Conservation (phyloP, 1,140 invertebrate genomes). For the Drosophila serrata region DNA sequence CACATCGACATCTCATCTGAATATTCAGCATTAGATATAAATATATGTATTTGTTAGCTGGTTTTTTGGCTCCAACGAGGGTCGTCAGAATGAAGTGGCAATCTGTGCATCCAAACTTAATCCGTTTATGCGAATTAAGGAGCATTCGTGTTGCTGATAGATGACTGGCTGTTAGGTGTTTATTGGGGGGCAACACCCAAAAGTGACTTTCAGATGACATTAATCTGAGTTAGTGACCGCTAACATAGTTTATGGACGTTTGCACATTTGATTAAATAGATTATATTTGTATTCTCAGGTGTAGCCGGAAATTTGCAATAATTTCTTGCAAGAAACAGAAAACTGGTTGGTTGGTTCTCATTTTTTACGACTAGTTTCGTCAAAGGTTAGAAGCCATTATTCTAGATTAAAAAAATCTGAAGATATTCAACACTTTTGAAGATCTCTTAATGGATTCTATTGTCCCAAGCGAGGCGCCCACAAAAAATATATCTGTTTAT, state of each 20-base stretch:
- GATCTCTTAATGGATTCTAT: constrained; percentile 9
- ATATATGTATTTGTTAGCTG: constrained; percentile 5
- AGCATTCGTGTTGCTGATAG: not conserved
- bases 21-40: constrained; percentile 39
- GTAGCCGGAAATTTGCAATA: constrained; percentile 58
- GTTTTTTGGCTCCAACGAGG: constrained; percentile 34
- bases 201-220: constrained; percentile 35
- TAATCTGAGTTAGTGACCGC: constrained; percentile 27
- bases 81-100: constrained; percentile 42
- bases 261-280: constrained; percentile 26
- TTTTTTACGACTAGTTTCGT: constrained; percentile 33
- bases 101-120: constrained; percentile 28
- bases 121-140: constrained; percentile 37
- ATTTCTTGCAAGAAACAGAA: constrained; percentile 27
- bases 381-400: constrained; percentile 50
- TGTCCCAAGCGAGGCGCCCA: constrained; percentile 19
- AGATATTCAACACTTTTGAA: constrained; percentile 9
- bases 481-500: not conserved
- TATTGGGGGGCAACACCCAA: constrained; percentile 8
- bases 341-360: constrained; percentile 40
- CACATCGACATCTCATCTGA: constrained; percentile 32
- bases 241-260: constrained; percentile 36
- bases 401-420: constrained; percentile 15
- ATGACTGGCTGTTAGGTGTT: not conserved
- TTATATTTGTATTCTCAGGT: constrained; percentile 36